A percentile compares a stretch with the other conserved stretches of the same genome.
Conservation (phyloP, 30 jellyfish, hydroid and myxozoan genomes). For the Cassiopea xamachana region DNA sequence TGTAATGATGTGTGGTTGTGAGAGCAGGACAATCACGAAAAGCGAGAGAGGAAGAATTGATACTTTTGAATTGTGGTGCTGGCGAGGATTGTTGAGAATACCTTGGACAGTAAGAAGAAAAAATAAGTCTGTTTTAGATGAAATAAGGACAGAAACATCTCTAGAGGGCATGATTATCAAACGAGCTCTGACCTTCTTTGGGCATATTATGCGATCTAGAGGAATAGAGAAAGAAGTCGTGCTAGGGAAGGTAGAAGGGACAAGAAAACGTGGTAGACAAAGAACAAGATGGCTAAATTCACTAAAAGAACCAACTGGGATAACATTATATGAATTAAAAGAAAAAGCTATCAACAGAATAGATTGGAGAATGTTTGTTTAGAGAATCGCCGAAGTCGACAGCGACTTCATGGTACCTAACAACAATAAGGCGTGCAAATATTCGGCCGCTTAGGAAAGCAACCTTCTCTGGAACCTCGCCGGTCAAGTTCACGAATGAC, state of each 20-base stretch:
- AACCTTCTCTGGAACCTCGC: too few relatives aligned
- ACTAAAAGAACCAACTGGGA: too few relatives aligned
- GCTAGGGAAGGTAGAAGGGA: not conserved
- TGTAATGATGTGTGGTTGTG: not conserved
- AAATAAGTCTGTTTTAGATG: not conserved
- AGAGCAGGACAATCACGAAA: constrained; percentile 1
- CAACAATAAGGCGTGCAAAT: too few relatives aligned
- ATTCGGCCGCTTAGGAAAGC: too few relatives aligned
- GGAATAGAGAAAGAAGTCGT: constrained; percentile 21
- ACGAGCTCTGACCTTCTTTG: constrained; percentile 18
- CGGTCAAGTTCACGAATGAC: too few relatives aligned
- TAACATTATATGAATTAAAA: too few relatives aligned
- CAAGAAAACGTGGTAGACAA: not conserved
- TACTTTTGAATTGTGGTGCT: not conserved
- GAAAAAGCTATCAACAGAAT: too few relatives aligned
- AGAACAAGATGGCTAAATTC: too few relatives aligned
- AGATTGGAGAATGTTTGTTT: too few relatives aligned
- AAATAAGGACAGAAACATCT: constrained; percentile 23
- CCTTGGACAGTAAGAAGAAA: constrained; percentile 7
- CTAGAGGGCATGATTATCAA: constrained; percentile 36
- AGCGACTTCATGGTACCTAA: too few relatives aligned
- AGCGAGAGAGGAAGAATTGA: not conserved
- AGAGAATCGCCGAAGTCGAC: too few relatives aligned
- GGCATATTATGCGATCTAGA: constrained; percentile 25
- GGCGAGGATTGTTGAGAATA: not conserved